Evolutionary conservation across 1,140 invertebrate species (phyloP).

Genomic region (Hyphantria cunea): DNA sequence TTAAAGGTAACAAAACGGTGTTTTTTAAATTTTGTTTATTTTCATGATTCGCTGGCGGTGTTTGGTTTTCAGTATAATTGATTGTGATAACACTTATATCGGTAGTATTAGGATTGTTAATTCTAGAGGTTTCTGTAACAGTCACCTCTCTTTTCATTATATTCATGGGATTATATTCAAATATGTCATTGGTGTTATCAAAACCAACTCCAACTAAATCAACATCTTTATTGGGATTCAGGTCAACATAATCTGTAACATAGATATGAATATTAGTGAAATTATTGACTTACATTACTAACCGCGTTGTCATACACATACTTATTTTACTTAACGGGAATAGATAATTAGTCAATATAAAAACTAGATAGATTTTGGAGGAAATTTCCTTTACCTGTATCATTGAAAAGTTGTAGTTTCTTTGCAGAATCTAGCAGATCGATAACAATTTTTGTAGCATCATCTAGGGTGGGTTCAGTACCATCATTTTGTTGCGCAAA

Average conservation of each 20-base stretch:
- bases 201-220: neutral
- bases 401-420: neutral
- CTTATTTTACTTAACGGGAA: too few species aligned
- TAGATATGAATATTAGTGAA: too few species aligned
- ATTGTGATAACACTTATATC: slow-evolving; percentile 6
- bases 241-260: slow-evolving; percentile 1
- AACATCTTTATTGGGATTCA: neutral
- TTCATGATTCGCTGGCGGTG: slow-evolving; percentile 1
- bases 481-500: slow-evolving; percentile 1
- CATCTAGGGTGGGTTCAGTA: slow-evolving; percentile 4
- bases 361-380: too few species aligned
- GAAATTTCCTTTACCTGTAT: neutral
- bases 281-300: too few species aligned
- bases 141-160: slow-evolving; percentile 40
- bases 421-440: slow-evolving; percentile 21
- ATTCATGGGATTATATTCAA: slow-evolving; percentile 16
- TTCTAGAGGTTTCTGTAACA: neutral
- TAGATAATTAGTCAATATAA: too few species aligned
- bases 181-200: slow-evolving; percentile 10
- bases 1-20: slow-evolving; percentile 38
- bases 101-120: slow-evolving; percentile 7
- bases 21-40: slow-evolving; percentile 32
- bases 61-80: slow-evolving; percentile 4
- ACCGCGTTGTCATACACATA: too few species aligned
- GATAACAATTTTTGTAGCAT: slow-evolving; percentile 25